These are phyloP conservation scores for Acrossocheilus wenchowensis DNA, from an alignment of 2,797 vertebrate species.

Conservation along the genomic window DNA sequence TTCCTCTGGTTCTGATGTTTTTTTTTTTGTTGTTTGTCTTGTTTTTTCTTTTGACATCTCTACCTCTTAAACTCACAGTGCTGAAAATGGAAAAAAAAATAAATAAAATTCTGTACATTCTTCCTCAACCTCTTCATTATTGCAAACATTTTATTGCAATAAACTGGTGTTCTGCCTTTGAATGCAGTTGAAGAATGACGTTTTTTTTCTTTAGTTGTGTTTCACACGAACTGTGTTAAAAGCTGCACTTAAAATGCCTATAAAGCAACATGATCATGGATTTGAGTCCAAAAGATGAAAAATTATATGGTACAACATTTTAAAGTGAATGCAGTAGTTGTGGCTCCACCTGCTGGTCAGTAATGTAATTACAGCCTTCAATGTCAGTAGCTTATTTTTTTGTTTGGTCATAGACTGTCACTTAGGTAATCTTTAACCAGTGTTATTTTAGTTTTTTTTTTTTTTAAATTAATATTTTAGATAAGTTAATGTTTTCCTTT, in stretches of 20 bases:
- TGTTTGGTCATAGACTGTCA: neutral
- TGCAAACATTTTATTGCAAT: neutral
- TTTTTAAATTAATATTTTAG: too few species aligned
- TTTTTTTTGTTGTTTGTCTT: too few species aligned
- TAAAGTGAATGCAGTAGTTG: neutral
- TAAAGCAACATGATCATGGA: neutral
- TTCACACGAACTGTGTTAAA: neutral
- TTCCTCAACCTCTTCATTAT: neutral
- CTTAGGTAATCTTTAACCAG: too few species aligned
- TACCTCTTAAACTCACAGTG: neutral
- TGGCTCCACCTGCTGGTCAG: neutral
- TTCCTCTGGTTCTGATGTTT: neutral
- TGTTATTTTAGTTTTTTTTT: too few species aligned
- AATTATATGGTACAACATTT: neutral
- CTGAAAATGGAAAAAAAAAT: neutral
- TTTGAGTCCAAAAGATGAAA: neutral
- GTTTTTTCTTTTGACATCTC: neutral
- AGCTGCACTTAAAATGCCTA: neutral
- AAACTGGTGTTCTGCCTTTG: neutral
- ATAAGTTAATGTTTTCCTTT: too few species aligned
- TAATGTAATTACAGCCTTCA: neutral
- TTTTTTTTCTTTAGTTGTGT: neutral
- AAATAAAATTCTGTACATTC: slow-evolving; percentile 3
- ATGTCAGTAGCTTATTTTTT: neutral
- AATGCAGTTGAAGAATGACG: neutral